A percentile compares a stretch with the other conserved stretches of the same genome.
Conservation (phyloP, 2,888 invertebrate species). For the Drosophila stalkeri region DNA sequence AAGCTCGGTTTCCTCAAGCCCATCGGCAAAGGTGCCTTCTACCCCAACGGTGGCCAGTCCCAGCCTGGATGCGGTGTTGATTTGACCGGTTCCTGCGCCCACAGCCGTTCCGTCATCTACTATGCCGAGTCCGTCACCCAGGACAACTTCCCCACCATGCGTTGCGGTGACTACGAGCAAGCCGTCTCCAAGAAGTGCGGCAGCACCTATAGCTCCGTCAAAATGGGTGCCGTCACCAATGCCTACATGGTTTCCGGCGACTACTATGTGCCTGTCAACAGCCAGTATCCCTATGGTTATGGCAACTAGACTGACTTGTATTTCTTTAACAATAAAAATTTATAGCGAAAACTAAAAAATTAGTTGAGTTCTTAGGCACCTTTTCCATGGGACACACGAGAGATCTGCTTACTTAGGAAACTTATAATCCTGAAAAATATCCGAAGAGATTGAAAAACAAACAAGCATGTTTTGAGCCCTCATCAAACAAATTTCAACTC, state of each 20-base stretch:
- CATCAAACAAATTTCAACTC: too few relatives aligned
- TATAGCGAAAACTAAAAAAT: slow-evolving; percentile 6
- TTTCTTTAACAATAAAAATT: slow-evolving; percentile 25
- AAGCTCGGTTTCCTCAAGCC: slow-evolving; percentile 80
- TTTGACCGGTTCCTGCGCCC: slow-evolving; percentile 84
- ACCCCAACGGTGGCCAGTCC: slow-evolving; percentile 86
- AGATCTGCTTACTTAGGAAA: too few relatives aligned
- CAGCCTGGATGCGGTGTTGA: slow-evolving; percentile 86
- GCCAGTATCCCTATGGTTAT: slow-evolving; percentile 71
- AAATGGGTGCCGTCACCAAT: slow-evolving; percentile 76
- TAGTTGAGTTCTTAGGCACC: neutral
- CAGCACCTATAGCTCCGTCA: slow-evolving; percentile 68
- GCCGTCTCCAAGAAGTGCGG: slow-evolving; percentile 73
- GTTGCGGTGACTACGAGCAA: slow-evolving; percentile 78
- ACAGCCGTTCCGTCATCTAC: slow-evolving; percentile 84
- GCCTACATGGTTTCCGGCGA: slow-evolving; percentile 75
- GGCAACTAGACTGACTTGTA: slow-evolving; percentile 51
- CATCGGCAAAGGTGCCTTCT: slow-evolving; percentile 86
- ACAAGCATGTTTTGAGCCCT: too few relatives aligned
- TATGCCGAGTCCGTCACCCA: slow-evolving; percentile 85
- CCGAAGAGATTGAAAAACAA: neutral
- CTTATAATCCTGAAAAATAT: too few relatives aligned
- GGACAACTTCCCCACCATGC: slow-evolving; percentile 72
- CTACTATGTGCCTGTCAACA: slow-evolving; percentile 80
- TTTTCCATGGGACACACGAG: neutral